These are phyloP conservation scores for Echinarachnius parma DNA, from an alignment of 53 echinoderm and acorn worm species.

Conservation along the genomic window DNA sequence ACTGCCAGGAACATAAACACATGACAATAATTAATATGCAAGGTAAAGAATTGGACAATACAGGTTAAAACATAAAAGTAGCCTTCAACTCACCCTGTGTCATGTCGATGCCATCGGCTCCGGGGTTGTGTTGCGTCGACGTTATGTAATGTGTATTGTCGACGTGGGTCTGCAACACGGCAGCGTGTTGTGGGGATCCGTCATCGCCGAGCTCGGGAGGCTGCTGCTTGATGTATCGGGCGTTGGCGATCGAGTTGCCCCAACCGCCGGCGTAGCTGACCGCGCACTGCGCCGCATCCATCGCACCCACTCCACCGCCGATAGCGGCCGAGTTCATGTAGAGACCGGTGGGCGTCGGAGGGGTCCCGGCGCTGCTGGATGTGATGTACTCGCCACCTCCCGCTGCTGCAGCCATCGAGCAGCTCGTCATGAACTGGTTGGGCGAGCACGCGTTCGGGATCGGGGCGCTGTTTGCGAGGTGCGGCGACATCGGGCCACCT, in stretches of 20 bases:
- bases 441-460: conserved; percentile 41
- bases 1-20: too few relatives aligned
- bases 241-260: conserved; percentile 25
- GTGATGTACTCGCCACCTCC: conserved; percentile 33
- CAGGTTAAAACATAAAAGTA: too few relatives aligned
- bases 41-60: too few relatives aligned
- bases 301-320: conserved; percentile 19
- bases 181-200: conserved; percentile 20
- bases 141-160: conserved; percentile 31
- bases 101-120: conserved; percentile 35
- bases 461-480: conserved; percentile 47
- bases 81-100: conserved; percentile 20
- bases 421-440: conserved; percentile 40
- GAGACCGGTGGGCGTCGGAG: conserved; percentile 39
- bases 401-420: conserved; percentile 45
- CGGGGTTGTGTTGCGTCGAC: conserved; percentile 13
- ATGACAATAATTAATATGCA: too few relatives aligned
- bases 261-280: conserved; percentile 49
- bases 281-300: conserved; percentile 37
- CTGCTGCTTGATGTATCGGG: conserved; percentile 43
- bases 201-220: conserved; percentile 32
- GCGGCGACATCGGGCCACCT: conserved; percentile 61
- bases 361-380: conserved; percentile 33
- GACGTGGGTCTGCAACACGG: conserved; percentile 34
- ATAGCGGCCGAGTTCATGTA: conserved; percentile 34